Percentiles rank a stretch among this genome's conserved stretches.
Conservation (phyloP, 2,888 invertebrate species). For the Oscheius sp. region DNA sequence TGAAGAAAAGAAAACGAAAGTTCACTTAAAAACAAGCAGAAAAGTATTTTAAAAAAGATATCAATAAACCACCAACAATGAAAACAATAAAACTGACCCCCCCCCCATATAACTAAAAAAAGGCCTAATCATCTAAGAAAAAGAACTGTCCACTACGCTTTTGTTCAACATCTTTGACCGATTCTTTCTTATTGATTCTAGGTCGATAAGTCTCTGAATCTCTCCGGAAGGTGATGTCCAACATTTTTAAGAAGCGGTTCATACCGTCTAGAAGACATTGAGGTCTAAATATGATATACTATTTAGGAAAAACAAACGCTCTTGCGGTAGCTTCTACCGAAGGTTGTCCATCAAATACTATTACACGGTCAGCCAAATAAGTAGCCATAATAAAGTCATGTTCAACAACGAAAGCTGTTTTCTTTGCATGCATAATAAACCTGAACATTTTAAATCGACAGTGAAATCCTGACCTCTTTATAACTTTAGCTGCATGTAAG, state of each 20-base stretch:
- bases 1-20: no score
- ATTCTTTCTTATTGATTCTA: conserved; percentile 93
- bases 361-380: conserved; percentile 94
- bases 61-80: background rate
- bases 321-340: conserved; percentile 89
- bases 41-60: background rate
- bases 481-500: conserved; percentile 98
- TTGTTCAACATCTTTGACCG: conserved; percentile 97
- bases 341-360: conserved; percentile 94
- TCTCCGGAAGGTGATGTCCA: conserved; percentile 96
- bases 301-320: conserved; percentile 72
- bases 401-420: conserved; percentile 98
- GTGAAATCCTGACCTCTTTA: conserved; percentile 79
- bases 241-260: conserved; percentile 92
- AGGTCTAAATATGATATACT: conserved; percentile 75
- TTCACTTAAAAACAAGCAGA: conserved; percentile 3
- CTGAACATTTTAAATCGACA: conserved; percentile 61
- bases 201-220: conserved; percentile 99
- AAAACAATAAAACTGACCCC: conserved; percentile 3
- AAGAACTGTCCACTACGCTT: conserved; percentile 97
- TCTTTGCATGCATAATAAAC: conserved; percentile 97
- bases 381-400: conserved; percentile 99
- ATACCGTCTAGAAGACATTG: conserved; percentile 90
- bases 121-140: conserved; percentile 86
- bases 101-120: conserved; percentile 3